Percentiles rank a stretch among this genome's conserved stretches.
Conservation (phyloP, 2,888 invertebrate species). For the Zhengitettix transpicula region DNA sequence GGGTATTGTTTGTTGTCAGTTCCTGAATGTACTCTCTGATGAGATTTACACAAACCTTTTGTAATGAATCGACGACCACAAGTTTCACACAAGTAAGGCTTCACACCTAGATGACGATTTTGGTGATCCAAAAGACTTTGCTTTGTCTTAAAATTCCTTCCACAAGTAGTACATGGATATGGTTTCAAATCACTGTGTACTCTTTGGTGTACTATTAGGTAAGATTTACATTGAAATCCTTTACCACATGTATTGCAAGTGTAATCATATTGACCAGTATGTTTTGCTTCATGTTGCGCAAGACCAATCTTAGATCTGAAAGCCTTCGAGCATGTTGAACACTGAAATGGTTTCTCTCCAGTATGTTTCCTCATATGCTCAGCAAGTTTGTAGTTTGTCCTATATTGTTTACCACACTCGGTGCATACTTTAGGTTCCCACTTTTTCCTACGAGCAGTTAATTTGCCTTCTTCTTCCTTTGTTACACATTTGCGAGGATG, state of each 20-base stretch:
- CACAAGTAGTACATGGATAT: constrained; percentile 37
- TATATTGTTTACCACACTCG: constrained; percentile 38
- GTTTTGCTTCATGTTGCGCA: constrained; percentile 40
- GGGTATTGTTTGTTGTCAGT: constrained; percentile 40
- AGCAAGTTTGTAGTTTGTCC: constrained; percentile 38
- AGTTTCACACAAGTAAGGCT: constrained; percentile 38
- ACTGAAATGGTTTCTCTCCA: constrained; percentile 40
- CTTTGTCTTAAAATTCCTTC: constrained; percentile 40
- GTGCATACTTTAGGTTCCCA: constrained; percentile 32
- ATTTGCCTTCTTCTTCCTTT: background rate
- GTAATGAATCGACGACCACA: constrained; percentile 41
- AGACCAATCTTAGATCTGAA: constrained; percentile 42
- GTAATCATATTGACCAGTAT: constrained; percentile 38
- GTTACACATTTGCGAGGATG: constrained; percentile 14
- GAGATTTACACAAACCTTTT: constrained; percentile 39
- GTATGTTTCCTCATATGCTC: constrained; percentile 35
- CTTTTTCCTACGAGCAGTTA: constrained; percentile 16
- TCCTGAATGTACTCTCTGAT: constrained; percentile 39
- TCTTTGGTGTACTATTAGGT: constrained; percentile 39
- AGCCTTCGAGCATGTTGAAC: constrained; percentile 36
- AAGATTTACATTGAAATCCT: constrained; percentile 42
- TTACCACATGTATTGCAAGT: constrained; percentile 40
- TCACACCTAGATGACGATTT: constrained; percentile 40
- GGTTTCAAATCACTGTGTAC: constrained; percentile 41
- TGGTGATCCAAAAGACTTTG: constrained; percentile 40